A percentile compares a stretch with the other conserved stretches of the same genome.
Evolutionary conservation across 2,797 vertebrate genomes (phyloP).

Genomic region (Pelochelys cantorii): DNA sequence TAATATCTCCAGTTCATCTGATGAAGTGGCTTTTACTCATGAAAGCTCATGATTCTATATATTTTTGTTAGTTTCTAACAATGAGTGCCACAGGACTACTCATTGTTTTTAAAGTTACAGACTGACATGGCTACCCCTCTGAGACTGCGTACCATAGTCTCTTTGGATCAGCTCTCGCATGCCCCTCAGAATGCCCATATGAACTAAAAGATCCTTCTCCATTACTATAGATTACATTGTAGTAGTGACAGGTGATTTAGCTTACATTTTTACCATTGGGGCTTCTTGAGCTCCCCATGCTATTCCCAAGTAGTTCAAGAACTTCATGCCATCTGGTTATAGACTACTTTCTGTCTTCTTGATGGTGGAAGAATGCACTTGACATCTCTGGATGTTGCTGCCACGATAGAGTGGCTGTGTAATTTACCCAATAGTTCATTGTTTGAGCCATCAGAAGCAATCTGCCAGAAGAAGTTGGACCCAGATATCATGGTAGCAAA

Average conservation of each 20-base stretch:
- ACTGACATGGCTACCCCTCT: too few relatives aligned
- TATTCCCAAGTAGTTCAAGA: neutral
- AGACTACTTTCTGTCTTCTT: neutral
- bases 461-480: neutral
- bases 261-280: neutral
- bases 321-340: neutral
- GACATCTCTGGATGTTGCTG: neutral
- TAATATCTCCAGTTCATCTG: too few relatives aligned
- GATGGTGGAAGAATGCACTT: neutral
- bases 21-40: too few relatives aligned
- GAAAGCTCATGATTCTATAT: too few relatives aligned
- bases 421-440: neutral
- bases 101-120: too few relatives aligned
- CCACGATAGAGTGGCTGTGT: neutral
- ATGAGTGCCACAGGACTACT: too few relatives aligned
- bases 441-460: neutral
- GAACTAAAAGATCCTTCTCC: neutral
- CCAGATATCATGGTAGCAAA: neutral
- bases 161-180: neutral
- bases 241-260: neutral
- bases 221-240: neutral
- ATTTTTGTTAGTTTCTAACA: too few relatives aligned
- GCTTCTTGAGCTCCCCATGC: neutral
- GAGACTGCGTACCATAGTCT: neutral
- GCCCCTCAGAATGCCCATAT: neutral